Percentiles rank a stretch among this genome's conserved stretches.
These are phyloP conservation scores for Stichopus chloronotus DNA, from an alignment of 35 echinoderm and acorn worm species.

Conservation along the genomic window DNA sequence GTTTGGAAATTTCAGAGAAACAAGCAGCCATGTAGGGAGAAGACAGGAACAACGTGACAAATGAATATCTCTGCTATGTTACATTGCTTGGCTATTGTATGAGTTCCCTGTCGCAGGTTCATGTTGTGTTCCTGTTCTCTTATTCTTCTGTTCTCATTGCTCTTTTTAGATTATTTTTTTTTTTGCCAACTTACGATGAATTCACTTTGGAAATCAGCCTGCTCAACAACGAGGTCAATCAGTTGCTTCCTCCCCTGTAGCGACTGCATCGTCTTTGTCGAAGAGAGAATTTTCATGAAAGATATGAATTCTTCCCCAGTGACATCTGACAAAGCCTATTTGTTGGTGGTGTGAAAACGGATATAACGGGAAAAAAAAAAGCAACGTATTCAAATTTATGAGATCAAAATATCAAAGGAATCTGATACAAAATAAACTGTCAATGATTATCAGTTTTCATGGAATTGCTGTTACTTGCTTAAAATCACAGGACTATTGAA, in stretches of 20 bases:
- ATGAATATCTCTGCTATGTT: no score
- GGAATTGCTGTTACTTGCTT: no score
- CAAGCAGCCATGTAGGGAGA: no score
- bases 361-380: not conserved
- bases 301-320: constrained; percentile 90
- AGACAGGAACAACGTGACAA: no score
- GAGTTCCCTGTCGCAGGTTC: no score
- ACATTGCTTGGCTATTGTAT: no score
- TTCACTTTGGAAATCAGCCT: constrained; percentile 76
- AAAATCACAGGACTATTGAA: no score
- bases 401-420: not conserved
- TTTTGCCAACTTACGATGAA: constrained; percentile 69
- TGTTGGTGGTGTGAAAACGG: not conserved
- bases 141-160: no score
- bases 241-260: constrained; percentile 73
- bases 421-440: not conserved
- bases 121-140: no score
- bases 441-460: not conserved
- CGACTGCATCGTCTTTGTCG: constrained; percentile 81
- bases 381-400: not conserved
- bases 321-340: constrained; percentile 83
- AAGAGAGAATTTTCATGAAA: constrained; percentile 92
- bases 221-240: constrained; percentile 79
- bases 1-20: no score
- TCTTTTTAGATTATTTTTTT: no score